These are phyloP conservation scores for Nasonovia ribisnigri DNA, from an alignment of 2,888 invertebrate genomes.

Conservation along the genomic window DNA sequence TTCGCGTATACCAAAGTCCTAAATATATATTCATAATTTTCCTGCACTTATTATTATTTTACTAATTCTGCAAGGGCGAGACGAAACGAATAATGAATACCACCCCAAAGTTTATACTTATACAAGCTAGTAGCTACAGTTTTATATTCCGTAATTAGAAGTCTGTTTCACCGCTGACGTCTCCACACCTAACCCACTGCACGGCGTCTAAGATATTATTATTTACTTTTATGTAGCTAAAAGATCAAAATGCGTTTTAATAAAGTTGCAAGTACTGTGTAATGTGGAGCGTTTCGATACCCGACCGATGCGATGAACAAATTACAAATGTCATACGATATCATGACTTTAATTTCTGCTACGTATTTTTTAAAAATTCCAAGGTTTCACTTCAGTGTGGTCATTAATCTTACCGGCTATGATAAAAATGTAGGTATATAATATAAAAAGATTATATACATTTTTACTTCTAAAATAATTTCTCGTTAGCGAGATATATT, in stretches of 20 bases:
- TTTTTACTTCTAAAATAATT: too few relatives aligned
- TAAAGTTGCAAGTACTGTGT: too few relatives aligned
- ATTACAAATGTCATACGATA: too few relatives aligned
- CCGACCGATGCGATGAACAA: too few relatives aligned
- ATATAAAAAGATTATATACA: too few relatives aligned
- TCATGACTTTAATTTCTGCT: too few relatives aligned
- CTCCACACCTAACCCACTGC: not conserved
- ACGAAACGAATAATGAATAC: not conserved
- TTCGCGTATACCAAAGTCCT: not conserved
- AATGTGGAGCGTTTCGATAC: too few relatives aligned
- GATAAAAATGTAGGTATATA: too few relatives aligned
- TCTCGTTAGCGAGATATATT: too few relatives aligned
- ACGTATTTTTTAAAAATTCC: too few relatives aligned
- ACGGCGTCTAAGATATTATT: not conserved
- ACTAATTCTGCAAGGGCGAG: not conserved
- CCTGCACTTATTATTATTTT: not conserved
- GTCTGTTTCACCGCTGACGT: not conserved
- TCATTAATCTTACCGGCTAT: too few relatives aligned
- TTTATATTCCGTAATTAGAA: not conserved
- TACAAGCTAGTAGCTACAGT: not conserved
- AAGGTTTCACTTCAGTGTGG: too few relatives aligned
- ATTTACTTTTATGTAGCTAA: not conserved
- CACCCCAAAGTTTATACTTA: not conserved
- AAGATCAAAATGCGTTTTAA: not conserved
- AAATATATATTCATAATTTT: not conserved